A percentile compares a stretch with the other conserved stretches of the same genome.
phyloP scores from a whole-genome alignment of 2,797 vertebrate species.

The Pelobates cultripes region DNA sequence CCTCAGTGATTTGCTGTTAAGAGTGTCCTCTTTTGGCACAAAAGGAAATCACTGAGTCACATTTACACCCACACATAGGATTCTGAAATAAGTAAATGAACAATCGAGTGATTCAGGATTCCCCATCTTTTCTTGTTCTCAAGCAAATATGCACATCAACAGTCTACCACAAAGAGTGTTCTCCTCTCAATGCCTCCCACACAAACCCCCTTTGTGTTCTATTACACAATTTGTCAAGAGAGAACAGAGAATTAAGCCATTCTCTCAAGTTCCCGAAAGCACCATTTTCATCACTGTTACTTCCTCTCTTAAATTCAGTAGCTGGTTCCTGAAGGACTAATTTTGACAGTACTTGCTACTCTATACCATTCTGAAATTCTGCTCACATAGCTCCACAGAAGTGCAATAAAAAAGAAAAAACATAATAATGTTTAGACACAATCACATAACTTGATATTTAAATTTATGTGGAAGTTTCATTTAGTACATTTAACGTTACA shows the following conservation, averaged over 20 bases:
- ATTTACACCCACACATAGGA: slow-evolving; percentile 69
- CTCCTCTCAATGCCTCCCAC: slow-evolving; percentile 18
- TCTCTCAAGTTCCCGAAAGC: slow-evolving; percentile 27
- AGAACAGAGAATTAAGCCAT: slow-evolving; percentile 24
- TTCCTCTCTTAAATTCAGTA: slow-evolving; percentile 25
- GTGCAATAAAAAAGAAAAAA: too few species aligned
- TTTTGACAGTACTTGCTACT: too few species aligned
- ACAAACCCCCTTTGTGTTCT: slow-evolving; percentile 44
- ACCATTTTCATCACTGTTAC: background rate
- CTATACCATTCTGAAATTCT: too few species aligned
- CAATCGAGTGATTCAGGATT: slow-evolving; percentile 70
- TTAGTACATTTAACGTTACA: too few species aligned
- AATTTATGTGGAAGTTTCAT: too few species aligned
- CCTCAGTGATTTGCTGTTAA: background rate
- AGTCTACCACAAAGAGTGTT: background rate
- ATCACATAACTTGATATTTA: too few species aligned
- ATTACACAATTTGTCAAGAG: slow-evolving; percentile 24
- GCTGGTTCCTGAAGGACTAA: background rate
- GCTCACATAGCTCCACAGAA: too few species aligned
- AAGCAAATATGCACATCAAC: slow-evolving; percentile 68
- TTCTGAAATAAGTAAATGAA: slow-evolving; percentile 71
- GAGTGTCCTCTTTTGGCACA: slow-evolving; percentile 56
- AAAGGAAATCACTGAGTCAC: slow-evolving; percentile 78
- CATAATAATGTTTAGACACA: too few species aligned
- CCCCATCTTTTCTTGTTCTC: slow-evolving; percentile 63